These are phyloP conservation scores for Sicus ferrugineus DNA, from an alignment of 2,888 invertebrate species.

Conservation along the genomic window DNA sequence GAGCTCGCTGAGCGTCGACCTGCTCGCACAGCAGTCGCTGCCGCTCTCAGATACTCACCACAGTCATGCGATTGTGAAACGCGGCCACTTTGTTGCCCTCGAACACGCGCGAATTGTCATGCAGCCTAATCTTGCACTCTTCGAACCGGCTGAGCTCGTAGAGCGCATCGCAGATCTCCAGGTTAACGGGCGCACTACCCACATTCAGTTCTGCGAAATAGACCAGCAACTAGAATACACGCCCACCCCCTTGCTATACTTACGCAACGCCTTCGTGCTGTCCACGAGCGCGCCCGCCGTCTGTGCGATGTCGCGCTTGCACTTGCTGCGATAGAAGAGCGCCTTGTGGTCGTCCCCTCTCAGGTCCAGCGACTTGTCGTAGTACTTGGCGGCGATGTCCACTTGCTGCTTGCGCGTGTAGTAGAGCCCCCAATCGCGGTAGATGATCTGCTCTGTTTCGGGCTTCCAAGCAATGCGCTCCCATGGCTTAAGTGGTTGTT, in stretches of 20 bases:
- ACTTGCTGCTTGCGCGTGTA: conserved; percentile 56
- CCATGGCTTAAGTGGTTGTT: conserved; percentile 46
- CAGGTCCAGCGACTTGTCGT: conserved; percentile 52
- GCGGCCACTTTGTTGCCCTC: conserved; percentile 50
- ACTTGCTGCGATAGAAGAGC: conserved; percentile 54
- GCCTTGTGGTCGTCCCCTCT: conserved; percentile 51
- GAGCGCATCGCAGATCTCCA: conserved; percentile 59
- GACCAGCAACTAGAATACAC: background rate
- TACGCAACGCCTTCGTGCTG: conserved; percentile 52
- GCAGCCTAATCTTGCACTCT: conserved; percentile 48
- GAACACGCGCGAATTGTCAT: conserved; percentile 51
- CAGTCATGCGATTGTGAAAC: conserved; percentile 50
- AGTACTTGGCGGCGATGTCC: conserved; percentile 56
- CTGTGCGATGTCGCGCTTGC: conserved; percentile 55
- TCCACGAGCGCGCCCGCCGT: conserved; percentile 53
- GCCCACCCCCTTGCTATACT: background rate
- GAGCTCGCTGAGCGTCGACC: background rate
- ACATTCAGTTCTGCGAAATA: conserved; percentile 41
- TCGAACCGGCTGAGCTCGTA: conserved; percentile 59
- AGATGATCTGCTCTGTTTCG: conserved; percentile 57
- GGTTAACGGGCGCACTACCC: conserved; percentile 50
- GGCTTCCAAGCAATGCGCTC: conserved; percentile 51
- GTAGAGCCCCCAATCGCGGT: conserved; percentile 59
- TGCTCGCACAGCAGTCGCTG: background rate
- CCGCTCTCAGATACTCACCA: conserved; percentile 48